Percentiles rank a stretch among this genome's conserved stretches.
phyloP scores from a whole-genome alignment of 53 echinoderm and acorn worm species.

The Glandiceps talaboti region DNA sequence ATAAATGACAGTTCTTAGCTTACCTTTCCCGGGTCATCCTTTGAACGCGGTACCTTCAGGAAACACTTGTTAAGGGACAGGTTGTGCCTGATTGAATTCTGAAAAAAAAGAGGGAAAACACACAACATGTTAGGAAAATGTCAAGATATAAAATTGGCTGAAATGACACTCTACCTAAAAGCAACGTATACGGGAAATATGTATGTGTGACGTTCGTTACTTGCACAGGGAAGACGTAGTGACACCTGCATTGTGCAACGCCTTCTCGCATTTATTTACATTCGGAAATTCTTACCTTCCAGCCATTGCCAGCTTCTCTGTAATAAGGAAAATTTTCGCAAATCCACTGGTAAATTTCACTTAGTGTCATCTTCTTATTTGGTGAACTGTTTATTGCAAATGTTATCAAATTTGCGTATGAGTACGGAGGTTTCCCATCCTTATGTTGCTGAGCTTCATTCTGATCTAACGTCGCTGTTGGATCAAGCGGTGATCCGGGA shows the following conservation, averaged over 20 bases:
- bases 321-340: conserved; percentile 98
- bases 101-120: conserved; percentile 18
- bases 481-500: conserved; percentile 14
- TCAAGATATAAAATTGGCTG: neutral
- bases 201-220: neutral
- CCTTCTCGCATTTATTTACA: neutral
- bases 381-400: conserved; percentile 99
- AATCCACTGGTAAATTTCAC: conserved; percentile 98
- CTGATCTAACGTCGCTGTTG: conserved; percentile 52
- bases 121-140: neutral
- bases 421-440: conserved; percentile 96
- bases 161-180: neutral
- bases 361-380: conserved; percentile 96
- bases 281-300: conserved; percentile 60
- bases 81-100: conserved; percentile 99
- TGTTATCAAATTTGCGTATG: conserved; percentile 96
- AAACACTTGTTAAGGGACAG: conserved; percentile 98
- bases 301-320: conserved; percentile 95
- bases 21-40: conserved; percentile 99
- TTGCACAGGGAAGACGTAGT: neutral
- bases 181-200: neutral
- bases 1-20: too few species aligned
- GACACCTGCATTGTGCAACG: neutral
- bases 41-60: conserved; percentile 97
- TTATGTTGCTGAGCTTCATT: conserved; percentile 47